These are phyloP conservation scores for Musca domestica DNA, from an alignment of 1,140 invertebrate genomes.

Conservation along the genomic window DNA sequence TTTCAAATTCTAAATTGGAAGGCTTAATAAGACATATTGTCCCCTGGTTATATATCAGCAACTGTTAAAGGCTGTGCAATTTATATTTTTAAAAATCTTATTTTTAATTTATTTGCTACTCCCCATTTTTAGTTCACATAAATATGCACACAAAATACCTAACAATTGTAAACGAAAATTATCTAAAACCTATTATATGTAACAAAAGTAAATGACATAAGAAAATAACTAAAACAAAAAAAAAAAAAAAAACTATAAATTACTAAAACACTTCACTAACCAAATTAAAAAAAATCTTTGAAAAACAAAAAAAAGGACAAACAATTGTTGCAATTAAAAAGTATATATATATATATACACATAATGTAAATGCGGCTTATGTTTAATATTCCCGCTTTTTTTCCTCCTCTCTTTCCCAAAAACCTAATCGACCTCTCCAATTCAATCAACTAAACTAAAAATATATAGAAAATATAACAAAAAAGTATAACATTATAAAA, in stretches of 20 bases:
- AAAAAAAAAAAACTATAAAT: background rate
- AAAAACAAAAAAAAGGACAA: background rate
- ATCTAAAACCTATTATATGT: background rate
- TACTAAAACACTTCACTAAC: background rate
- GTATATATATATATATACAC: too few species aligned
- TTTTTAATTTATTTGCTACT: too few species aligned
- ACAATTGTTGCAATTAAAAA: slow-evolving; percentile 10
- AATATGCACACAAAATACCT: too few species aligned
- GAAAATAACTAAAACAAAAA: background rate
- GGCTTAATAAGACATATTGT: too few species aligned
- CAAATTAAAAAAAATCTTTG: slow-evolving; percentile 5
- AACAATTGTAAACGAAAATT: too few species aligned
- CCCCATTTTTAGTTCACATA: too few species aligned
- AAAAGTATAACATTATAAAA: background rate
- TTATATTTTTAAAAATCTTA: too few species aligned
- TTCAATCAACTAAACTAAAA: background rate
- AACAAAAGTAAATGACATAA: background rate
- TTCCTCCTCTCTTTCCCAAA: too few species aligned
- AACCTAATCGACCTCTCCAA: too few species aligned
- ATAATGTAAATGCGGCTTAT: slow-evolving; percentile 19
- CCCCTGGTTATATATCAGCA: too few species aligned
- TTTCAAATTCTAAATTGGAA: too few species aligned
- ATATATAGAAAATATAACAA: background rate
- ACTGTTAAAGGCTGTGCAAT: too few species aligned
- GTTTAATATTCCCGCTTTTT: background rate